A percentile compares a stretch with the other conserved stretches of the same genome.
These are phyloP conservation scores for Lymantria dispar DNA, from an alignment of 2,888 invertebrate genomes.

Conservation along the genomic window DNA sequence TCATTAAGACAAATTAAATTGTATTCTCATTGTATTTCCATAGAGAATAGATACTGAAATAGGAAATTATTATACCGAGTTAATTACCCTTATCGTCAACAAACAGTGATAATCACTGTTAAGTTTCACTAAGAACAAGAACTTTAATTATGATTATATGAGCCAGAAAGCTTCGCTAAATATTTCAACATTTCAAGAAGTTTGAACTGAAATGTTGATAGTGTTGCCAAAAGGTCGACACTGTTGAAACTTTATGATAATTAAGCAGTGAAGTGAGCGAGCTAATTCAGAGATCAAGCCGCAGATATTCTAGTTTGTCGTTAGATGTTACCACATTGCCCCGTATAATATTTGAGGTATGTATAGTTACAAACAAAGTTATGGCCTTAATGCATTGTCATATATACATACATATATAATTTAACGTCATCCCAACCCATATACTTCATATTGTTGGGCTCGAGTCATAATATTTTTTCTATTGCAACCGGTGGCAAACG, in stretches of 20 bases:
- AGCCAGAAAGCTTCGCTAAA: not conserved
- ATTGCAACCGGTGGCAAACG: too few species aligned
- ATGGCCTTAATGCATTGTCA: too few species aligned
- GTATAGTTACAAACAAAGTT: too few species aligned
- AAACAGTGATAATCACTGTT: constrained; percentile 1
- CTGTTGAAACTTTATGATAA: constrained; percentile 68
- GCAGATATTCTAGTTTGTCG: constrained; percentile 48
- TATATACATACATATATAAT: too few species aligned
- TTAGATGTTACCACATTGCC: constrained; percentile 32
- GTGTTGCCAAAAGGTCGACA: constrained; percentile 59
- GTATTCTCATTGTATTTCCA: too few species aligned
- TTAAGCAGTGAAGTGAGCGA: constrained; percentile 53
- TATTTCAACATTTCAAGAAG: not conserved
- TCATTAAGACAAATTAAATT: too few species aligned
- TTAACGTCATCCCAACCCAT: too few species aligned
- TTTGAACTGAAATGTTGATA: constrained; percentile 44
- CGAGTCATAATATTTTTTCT: too few species aligned
- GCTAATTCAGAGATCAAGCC: constrained; percentile 64
- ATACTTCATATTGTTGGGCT: too few species aligned
- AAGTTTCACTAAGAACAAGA: constrained; percentile 26
- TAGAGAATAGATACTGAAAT: too few species aligned
- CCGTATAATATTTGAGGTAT: not conserved
- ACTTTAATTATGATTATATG: constrained; percentile 18
- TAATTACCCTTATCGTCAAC: too few species aligned
- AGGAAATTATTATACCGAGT: too few species aligned